Base-by-base conservation (phyloP, 2,888 invertebrate species). In the Leptinotarsa tumamoca region DNA sequence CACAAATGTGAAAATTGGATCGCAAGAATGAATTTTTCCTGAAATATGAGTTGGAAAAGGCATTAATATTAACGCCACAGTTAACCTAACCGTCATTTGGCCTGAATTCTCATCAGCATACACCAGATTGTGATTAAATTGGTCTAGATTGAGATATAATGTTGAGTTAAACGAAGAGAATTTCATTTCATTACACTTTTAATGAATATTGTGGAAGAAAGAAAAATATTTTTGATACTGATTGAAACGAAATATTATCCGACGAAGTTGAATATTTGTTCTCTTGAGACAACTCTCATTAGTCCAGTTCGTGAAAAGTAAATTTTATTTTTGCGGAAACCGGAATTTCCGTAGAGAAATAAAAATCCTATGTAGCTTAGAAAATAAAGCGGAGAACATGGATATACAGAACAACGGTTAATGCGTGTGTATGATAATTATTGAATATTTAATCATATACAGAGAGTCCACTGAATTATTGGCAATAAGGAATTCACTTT, bases 41-140 rank as follows among this genome's bases (percentile, higher is more conserved):
- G 78, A 78, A 78, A 75, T 78, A 78, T 78, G 77, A 75, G 76
- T 72, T 75, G 72, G 72, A 73, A 75, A 72, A 71, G 68, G 73
- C 77, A 80, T 80, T 78, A 75, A 80, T 78, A 74, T 80, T 78
- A 78, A 80, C 78, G 78, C 77, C 49, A 50, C 10, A 43, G 58
- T 63, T 63, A 63, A 63, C 63, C 63, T 63, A 33, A 63, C 43
- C 63, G 63, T 63, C 63, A 70, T 70, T 58, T 43, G 43, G 49
- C 61, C 49, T 5, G 70, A 70, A 43, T 58, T 0, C 23, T 61
- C 58, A 43, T 56, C 33, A 70, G 50, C 56, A 0, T 17, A n/a
- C 43, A n/a, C 70, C 70, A 70, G 18, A 70, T 69, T 56, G 69
- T 43, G n/a, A 70, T 70, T 70, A 50, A 70, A 69, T 56, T 69